Evolutionary conservation across 2,113 vertebrate genomes (phyloP), one percentile per base, ranked within the genome.

Genomic region (Sclerurus mexicanus): DNA sequence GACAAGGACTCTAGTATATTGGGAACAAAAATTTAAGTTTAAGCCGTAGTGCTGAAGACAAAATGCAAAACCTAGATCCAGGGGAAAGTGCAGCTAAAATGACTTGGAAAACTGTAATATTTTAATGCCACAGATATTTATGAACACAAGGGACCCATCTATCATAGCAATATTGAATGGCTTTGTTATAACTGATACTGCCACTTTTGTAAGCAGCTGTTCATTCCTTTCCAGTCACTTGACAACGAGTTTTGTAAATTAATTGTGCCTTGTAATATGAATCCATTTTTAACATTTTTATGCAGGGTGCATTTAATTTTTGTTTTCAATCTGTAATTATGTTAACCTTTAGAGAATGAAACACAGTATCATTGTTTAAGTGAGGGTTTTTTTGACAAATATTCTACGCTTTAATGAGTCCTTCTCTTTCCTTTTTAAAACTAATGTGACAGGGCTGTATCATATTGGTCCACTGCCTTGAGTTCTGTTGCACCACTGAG

Each of bases 381-480:
- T 25, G 23, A 59, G 7, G 9, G 3, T 0, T 1, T 19, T 74
- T 52, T 15, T 30, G 1, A 33, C 20, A 53, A 77, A 66, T 69
- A 66, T 7, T 30, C 6, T 52, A 6, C 8, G 62, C 62, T 87
- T 62, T 52, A 69, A 46, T 1, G 2, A 77, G 9, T 74, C 13
- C 6, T 75, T 84, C 21, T 80, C 11, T 55, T 89, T 83, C 28
- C 2, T 72, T 80, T 82, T 84, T 33, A 62, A 55, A 78, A 62
- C 27, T 56, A 47, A 55, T 0, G 0, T 44, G 30, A n/a, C 4
- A 23, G 14, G 14, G 6, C 7, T 89, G 14, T 22, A 40, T 71
- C 66, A 24, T 15, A 28, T 71, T 42, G 10, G 6, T 77, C 10
- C 8, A 44, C 39, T 86, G 19, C 33, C 5, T 68, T 44, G 79